Base-by-base conservation (phyloP, 2,888 invertebrate species). In the Caenorhabditis imperialis region DNA sequence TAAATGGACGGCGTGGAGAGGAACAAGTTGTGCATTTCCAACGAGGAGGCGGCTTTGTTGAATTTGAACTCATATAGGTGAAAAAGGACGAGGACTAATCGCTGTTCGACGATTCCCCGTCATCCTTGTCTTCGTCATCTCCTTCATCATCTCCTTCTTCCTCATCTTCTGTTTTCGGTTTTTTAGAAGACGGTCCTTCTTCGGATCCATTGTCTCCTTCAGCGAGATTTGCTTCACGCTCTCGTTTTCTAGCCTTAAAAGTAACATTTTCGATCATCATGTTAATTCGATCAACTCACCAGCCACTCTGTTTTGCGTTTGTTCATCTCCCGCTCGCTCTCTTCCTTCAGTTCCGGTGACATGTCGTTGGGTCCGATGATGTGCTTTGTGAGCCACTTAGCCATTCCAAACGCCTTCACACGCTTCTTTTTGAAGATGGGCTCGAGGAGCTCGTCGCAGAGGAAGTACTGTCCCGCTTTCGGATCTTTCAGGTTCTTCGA, bases 221-320 rank as follows among this genome's bases (percentile, higher is more conserved):
- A 35, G 51, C 47, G 25, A 30, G 33, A 27, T 44, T 50, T 30
- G 18, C 62, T 44, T 63, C 62, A 22, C 54, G 62, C 30, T 92
- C 95, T 16, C 42, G 60, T 40, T 57, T 47, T 61, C 70, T 45
- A 6, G 42, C 62, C 62, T 63, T 3, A 14, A 53, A 45, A 30
- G 10, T 16, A 16, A 12, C 4, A 30, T 45, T 37, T n/a, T 42
- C 5, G 25, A 22, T 44, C 14, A 44, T 2, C 25, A 10, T 3
- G 4, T n/a, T 38, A 22, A 33, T 23, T 30, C 30, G 4, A 20
- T 33, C 1, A 25, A 25, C 54, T 7, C 37, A 71, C 78, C 42
- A 63, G 47, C 69, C 58, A 72, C n/a, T 58, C 76, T 7, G 25
- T 67, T n/a, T 33, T 63, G n/a, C 76, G 48, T 12, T 45, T 33